phyloP scores from a whole-genome alignment of 2,888 invertebrate genomes.

The Amphipyra tragopoginis region DNA sequence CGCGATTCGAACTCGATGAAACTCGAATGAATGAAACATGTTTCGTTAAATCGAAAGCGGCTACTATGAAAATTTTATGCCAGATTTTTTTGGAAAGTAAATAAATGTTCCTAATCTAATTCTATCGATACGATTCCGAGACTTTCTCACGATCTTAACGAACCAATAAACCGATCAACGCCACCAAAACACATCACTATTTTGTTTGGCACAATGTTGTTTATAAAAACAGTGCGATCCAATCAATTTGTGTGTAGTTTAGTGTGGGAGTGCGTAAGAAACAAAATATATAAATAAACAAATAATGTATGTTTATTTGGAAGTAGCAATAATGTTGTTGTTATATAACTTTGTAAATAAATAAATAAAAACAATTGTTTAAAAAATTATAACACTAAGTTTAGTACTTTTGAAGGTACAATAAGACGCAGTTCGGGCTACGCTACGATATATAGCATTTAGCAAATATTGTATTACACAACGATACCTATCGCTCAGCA shows the following conservation, averaged over 20 bases:
- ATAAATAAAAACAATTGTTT: too few species aligned
- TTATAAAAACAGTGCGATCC: constrained; percentile 29
- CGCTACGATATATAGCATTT: too few species aligned
- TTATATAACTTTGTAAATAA: background rate
- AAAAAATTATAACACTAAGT: too few species aligned
- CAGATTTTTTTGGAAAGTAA: too few species aligned
- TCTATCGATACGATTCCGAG: background rate
- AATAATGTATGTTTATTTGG: constrained; percentile 9
- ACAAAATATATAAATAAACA: constrained; percentile 28
- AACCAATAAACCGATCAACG: constrained; percentile 30
- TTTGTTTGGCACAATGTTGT: constrained; percentile 15
- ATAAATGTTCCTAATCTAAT: background rate
- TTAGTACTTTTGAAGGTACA: too few species aligned
- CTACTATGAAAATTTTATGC: too few species aligned
- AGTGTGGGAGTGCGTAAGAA: constrained; percentile 12
- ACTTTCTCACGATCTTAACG: constrained; percentile 4
- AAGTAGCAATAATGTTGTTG: background rate
- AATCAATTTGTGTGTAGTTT: constrained; percentile 25
- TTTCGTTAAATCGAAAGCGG: too few species aligned
- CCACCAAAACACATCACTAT: constrained; percentile 15
- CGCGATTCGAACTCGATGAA: too few species aligned
- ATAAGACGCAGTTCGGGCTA: too few species aligned
- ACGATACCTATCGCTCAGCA: too few species aligned
- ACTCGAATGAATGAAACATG: too few species aligned
- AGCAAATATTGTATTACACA: too few species aligned